Percentiles rank a stretch among this genome's conserved stretches.
phyloP scores from a whole-genome alignment of 2,888 invertebrate genomes.

The Scotopteryx bipunctaria region DNA sequence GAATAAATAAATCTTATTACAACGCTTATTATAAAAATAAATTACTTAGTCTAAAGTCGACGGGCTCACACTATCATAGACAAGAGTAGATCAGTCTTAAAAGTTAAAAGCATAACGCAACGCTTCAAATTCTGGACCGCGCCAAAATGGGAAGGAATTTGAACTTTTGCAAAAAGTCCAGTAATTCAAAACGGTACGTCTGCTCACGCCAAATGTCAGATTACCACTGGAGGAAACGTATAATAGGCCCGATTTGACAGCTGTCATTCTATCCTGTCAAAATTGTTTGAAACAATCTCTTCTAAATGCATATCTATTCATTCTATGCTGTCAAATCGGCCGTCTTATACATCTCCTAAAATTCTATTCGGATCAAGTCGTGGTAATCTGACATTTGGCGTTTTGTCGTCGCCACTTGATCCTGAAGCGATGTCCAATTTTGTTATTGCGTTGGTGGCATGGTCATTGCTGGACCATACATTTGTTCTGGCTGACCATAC shows the following conservation, averaged over 20 bases:
- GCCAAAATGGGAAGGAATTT: conserved; percentile 41
- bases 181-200: conserved; percentile 68
- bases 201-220: conserved; percentile 77
- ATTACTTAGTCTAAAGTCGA: conserved; percentile 75
- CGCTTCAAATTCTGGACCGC: conserved; percentile 61
- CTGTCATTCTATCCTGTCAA: neutral
- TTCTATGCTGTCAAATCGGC: conserved; percentile 18
- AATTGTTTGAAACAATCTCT: neutral
- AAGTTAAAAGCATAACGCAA: conserved; percentile 48
- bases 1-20: conserved; percentile 75
- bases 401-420: conserved; percentile 70
- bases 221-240: conserved; percentile 55
- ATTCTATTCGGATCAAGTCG: conserved; percentile 66
- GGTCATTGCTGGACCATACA: conserved; percentile 51
- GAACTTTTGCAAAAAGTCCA: conserved; percentile 51
- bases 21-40: conserved; percentile 64
- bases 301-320: conserved; percentile 10
- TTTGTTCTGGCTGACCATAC: conserved; percentile 70
- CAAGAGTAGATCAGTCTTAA: conserved; percentile 67
- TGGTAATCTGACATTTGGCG: conserved; percentile 81
- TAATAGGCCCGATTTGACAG: conserved; percentile 32
- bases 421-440: conserved; percentile 68
- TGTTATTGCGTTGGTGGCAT: conserved; percentile 64
- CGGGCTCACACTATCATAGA: conserved; percentile 75
- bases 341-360: conserved; percentile 33